Evolutionary conservation across 2,797 vertebrate species (phyloP), one percentile per base, ranked within the genome.

Genomic region (Cuniculus paca): DNA sequence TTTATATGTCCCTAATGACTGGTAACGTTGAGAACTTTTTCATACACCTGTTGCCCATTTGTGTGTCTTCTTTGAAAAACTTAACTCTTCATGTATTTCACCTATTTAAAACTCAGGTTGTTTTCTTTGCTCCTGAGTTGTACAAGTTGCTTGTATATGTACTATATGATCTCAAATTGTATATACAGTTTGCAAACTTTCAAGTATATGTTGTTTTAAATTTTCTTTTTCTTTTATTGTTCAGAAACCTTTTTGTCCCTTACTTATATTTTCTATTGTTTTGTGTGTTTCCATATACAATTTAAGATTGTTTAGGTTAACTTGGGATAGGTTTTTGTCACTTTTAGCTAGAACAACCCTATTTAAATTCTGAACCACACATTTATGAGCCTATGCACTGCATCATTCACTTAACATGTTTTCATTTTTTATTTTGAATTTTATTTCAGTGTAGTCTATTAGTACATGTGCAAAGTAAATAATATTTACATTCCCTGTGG

Each of bases 331-430:
- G 26, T 61, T 63, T 85, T 39, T 85, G n/a, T 70, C 45, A 88
- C 31, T 91, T 95, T 93, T 70, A 65, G 6, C 39, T 86, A 83
- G 48, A 79, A 48, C 60, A n/a, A 95, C 8, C 36, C 26, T 77
- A 24, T 93, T 60, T 91, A 36, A 81, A 72, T 85, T 77, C 88
- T 60, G 63, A 28, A 82, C 36, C 20, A 80, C 24, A 89, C 0
- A 65, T 91, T 80, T 89, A 28, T 91, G 50, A n/a, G 24, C 19
- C 54, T 96, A 61, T 81, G 20, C 56, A 61, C 19, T 81, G 13
- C 28, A 89, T 93, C n/a, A 63, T 65, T 96, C 52, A 88, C 65
- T 92, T 80, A 74, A 4, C 70, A 72, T 26, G 24, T 24, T 72
- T 72, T 39, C 39, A 34, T 13, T 63, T n/a, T 63, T 65, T 65